These are phyloP conservation scores for Didymodactylos carnosus DNA, from an alignment of 2,888 invertebrate species.

Conservation along the genomic window DNA sequence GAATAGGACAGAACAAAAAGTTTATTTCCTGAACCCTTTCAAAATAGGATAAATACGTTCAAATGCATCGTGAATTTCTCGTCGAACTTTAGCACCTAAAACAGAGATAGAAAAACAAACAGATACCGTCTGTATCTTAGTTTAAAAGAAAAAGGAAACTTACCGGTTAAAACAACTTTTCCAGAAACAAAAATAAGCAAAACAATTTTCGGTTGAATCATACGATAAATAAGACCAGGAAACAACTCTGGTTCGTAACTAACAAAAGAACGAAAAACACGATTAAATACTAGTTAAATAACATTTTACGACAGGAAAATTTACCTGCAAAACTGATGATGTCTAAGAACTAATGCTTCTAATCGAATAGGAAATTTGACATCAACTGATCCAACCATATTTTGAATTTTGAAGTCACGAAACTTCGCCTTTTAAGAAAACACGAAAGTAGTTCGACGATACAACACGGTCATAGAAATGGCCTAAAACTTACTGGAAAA, in stretches of 20 bases:
- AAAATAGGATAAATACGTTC: slow-evolving; percentile 84
- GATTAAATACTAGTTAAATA: neutral
- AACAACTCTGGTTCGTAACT: slow-evolving; percentile 95
- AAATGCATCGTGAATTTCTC: slow-evolving; percentile 74
- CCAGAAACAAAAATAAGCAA: slow-evolving; percentile 94
- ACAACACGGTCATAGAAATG: neutral
- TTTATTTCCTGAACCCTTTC: slow-evolving; percentile 62
- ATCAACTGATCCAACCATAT: slow-evolving; percentile 68
- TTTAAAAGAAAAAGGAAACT: neutral
- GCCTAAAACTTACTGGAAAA: slow-evolving; percentile 43
- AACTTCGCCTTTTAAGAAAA: slow-evolving; percentile 45
- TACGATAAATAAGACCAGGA: slow-evolving; percentile 89
- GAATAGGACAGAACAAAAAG: no score
- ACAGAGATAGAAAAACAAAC: slow-evolving; percentile 18
- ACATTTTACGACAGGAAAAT: neutral
- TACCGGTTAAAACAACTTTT: slow-evolving; percentile 75
- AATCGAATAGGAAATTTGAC: slow-evolving; percentile 63
- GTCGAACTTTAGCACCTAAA: slow-evolving; percentile 67
- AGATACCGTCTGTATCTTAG: neutral
- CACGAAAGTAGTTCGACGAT: neutral
- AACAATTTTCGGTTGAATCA: slow-evolving; percentile 85
- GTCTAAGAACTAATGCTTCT: slow-evolving; percentile 58
- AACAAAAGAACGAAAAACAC: slow-evolving; percentile 18
- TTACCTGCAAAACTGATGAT: slow-evolving; percentile 53
- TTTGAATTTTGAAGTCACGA: slow-evolving; percentile 59